Evolutionary conservation across 2,113 vertebrate genomes (phyloP).

Genomic region (Pimephales promelas): DNA sequence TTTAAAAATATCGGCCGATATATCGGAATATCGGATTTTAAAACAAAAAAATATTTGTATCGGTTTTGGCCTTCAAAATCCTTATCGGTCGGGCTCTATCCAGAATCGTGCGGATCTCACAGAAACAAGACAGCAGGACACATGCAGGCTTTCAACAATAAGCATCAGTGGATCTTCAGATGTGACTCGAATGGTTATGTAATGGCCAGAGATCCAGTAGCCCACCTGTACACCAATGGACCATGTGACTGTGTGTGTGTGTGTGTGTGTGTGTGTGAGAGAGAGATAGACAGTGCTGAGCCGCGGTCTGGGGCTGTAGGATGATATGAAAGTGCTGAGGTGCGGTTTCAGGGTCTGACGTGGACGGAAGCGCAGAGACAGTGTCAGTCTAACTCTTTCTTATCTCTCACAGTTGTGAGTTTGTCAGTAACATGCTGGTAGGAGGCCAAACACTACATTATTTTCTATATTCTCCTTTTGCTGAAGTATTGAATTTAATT

Average conservation of each 20-base stretch:
- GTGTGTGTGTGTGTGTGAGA: not conserved
- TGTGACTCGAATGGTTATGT: constrained; percentile 41
- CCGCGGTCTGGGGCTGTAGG: constrained; percentile 14
- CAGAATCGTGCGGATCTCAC: not conserved
- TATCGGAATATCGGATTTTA: too few relatives aligned
- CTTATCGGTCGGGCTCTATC: too few relatives aligned
- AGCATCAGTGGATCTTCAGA: constrained; percentile 7
- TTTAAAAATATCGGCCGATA: too few relatives aligned
- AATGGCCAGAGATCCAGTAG: constrained; percentile 35
- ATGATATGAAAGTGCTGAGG: constrained; percentile 46
- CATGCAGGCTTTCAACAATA: constrained; percentile 8
- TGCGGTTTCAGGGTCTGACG: constrained; percentile 12
- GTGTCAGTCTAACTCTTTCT: not conserved
- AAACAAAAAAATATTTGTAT: too few relatives aligned
- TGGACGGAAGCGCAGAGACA: constrained; percentile 41
- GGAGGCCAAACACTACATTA: not conserved
- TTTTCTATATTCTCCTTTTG: not conserved
- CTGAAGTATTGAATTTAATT: not conserved
- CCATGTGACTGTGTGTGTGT: constrained; percentile 18
- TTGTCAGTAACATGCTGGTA: not conserved
- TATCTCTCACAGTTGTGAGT: not conserved
- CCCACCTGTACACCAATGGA: constrained; percentile 19
- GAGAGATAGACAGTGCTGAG: not conserved
- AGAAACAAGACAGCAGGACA: constrained; percentile 5
- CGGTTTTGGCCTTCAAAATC: too few relatives aligned